phyloP scores from a whole-genome alignment of 1,140 invertebrate genomes.

The Argopecten irradians region DNA sequence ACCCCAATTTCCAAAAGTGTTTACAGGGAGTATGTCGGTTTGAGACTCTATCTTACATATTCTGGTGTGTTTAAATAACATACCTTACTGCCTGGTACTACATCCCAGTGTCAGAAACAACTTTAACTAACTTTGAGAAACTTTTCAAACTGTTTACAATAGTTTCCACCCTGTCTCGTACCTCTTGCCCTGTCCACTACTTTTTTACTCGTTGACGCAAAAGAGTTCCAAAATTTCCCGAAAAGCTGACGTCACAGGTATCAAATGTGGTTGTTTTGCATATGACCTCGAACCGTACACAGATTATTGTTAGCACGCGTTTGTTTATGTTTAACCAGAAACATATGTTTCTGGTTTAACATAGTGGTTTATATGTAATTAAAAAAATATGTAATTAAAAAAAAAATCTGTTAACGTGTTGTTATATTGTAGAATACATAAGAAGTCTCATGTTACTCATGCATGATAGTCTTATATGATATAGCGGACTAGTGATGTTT shows the following conservation, averaged over 20 bases:
- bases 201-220: slow-evolving; percentile 13
- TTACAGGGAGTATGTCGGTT: not conserved
- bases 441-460: no score
- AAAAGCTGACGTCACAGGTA: not conserved
- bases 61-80: not conserved
- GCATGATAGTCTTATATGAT: no score
- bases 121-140: not conserved
- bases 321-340: no score
- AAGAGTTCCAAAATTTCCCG: slow-evolving; percentile 16
- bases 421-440: no score
- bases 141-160: slow-evolving; percentile 12
- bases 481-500: no score
- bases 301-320: no score
- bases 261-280: not conserved
- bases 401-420: no score
- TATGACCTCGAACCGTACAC: not conserved
- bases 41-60: not conserved
- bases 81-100: not conserved
- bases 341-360: no score
- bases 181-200: slow-evolving; percentile 19
- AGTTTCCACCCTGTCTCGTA: not conserved
- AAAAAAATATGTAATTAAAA: no score
- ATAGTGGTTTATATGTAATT: no score
- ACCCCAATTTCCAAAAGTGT: slow-evolving; percentile 1
- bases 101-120: not conserved